Percentiles rank a stretch among this genome's conserved stretches.
Conservation (phyloP, 2,113 vertebrate genomes). For the Benitochromis conjunctus region DNA sequence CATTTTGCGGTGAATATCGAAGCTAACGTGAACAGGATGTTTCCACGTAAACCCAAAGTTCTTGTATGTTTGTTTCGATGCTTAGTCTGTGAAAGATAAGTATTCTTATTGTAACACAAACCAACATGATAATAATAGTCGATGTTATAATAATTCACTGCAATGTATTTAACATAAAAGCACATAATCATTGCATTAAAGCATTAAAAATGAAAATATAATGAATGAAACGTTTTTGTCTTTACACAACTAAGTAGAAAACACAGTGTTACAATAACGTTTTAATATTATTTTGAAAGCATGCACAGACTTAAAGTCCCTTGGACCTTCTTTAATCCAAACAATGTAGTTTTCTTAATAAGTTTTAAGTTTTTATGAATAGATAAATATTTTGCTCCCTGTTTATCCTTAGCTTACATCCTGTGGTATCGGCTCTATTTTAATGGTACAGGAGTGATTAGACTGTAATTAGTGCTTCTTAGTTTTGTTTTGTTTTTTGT, state of each 20-base stretch:
- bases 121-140: neutral
- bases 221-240: neutral
- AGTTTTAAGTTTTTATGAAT: neutral
- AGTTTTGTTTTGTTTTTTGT: neutral
- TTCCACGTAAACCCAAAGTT: neutral
- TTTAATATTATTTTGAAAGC: neutral
- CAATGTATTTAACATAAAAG: neutral
- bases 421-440: neutral
- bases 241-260: neutral
- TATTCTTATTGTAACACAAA: neutral
- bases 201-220: neutral
- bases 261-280: neutral
- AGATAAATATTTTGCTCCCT: neutral
- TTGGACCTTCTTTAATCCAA: neutral
- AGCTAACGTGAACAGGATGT: neutral
- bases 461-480: neutral
- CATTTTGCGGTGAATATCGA: neutral
- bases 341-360: neutral
- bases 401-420: neutral
- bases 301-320: neutral
- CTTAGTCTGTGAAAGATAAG: neutral
- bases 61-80: neutral
- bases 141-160: neutral
- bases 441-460: fast-evolving
- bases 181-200: neutral